phyloP scores from a whole-genome alignment of 30 jellyfish, hydroid and myxozoan genomes.

The Aurelia aurita region DNA sequence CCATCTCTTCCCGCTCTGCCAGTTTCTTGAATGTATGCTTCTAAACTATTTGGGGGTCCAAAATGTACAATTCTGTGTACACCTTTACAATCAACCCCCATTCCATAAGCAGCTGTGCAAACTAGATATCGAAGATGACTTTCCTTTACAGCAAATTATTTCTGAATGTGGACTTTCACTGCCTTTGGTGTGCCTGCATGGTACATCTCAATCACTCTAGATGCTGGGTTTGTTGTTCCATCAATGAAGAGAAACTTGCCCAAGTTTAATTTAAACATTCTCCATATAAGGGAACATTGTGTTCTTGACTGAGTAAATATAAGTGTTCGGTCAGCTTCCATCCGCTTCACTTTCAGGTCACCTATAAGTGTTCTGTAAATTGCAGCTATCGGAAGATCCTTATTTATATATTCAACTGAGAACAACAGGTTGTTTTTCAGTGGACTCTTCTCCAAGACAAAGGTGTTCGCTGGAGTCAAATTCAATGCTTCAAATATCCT shows the following conservation, averaged over 20 bases:
- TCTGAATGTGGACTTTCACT: conserved; percentile 25
- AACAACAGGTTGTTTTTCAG: conserved; percentile 8
- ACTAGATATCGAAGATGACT: conserved; percentile 30
- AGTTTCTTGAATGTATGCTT: conserved; percentile 42
- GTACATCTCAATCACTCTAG: conserved; percentile 32
- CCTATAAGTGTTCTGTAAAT: not conserved
- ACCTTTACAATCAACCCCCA: conserved; percentile 49
- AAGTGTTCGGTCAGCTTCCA: conserved; percentile 4
- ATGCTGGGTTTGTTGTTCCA: conserved; percentile 6
- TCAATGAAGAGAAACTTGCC: not conserved
- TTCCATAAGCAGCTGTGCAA: conserved; percentile 52
- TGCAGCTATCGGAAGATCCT: conserved; percentile 11
- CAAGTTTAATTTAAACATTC: conserved; percentile 1
- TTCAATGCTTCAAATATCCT: conserved; percentile 15
- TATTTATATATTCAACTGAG: conserved; percentile 1
- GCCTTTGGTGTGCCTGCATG: conserved; percentile 55
- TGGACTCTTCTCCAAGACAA: conserved; percentile 33
- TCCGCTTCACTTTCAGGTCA: conserved; percentile 12
- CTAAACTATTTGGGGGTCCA: conserved; percentile 46
- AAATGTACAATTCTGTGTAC: conserved; percentile 30
- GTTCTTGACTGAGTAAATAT: not conserved
- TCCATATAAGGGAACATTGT: conserved; percentile 19
- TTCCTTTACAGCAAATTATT: not conserved
- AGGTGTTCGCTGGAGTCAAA: conserved; percentile 14
- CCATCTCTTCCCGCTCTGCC: conserved; percentile 62